Evolutionary conservation across 2,113 vertebrate genomes (phyloP).

Genomic region (Rana temporaria): DNA sequence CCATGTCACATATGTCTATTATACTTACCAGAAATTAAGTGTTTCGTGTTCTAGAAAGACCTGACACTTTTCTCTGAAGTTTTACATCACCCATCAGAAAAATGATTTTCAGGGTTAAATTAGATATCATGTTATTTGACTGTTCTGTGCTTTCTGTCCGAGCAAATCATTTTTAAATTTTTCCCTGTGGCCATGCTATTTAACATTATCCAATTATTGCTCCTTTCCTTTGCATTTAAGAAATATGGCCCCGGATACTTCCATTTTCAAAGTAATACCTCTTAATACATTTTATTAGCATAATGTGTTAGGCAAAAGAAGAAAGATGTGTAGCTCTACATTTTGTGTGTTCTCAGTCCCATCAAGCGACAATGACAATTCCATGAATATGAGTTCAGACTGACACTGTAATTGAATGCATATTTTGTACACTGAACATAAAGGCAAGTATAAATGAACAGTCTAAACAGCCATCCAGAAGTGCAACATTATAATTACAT

Average conservation of each 20-base stretch:
- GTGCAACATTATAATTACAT: neutral
- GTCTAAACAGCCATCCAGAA: neutral
- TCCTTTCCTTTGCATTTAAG: neutral
- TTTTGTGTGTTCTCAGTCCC: neutral
- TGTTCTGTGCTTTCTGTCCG: neutral
- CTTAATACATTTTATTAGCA: conserved; percentile 27
- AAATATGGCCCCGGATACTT: conserved; percentile 15
- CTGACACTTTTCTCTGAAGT: neutral
- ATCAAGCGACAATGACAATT: neutral
- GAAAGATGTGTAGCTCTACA: neutral
- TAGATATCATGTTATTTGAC: conserved; percentile 12
- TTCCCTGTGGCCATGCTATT: conserved; percentile 7
- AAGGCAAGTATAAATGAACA: neutral
- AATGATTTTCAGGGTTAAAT: neutral
- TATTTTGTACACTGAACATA: neutral
- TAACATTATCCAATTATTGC: conserved; percentile 37
- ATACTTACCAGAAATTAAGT: neutral
- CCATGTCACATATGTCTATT: no score
- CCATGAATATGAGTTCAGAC: neutral
- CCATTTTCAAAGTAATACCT: conserved; percentile 19
- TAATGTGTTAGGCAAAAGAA: neutral
- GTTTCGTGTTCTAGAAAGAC: neutral
- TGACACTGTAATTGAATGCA: neutral
- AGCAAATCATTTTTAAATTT: conserved; percentile 26
- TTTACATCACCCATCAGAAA: neutral